Conservation (phyloP, 92 coral and sea anemone genomes). For the Blastomussa wellsi region DNA sequence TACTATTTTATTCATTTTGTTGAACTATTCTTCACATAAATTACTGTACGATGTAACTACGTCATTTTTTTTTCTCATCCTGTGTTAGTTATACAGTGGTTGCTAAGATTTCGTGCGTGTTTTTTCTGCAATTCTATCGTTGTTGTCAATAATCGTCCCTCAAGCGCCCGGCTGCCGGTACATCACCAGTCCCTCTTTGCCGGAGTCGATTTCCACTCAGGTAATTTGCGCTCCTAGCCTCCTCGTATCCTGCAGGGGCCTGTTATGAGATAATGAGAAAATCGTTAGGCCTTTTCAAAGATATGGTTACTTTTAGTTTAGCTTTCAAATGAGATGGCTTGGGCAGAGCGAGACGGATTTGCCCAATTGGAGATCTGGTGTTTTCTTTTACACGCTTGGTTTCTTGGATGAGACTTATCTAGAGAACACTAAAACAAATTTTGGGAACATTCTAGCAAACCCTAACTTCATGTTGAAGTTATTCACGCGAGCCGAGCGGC, state of each 20-base stretch:
- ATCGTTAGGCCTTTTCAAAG: not conserved
- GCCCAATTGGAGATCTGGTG: no score
- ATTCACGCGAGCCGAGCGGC: no score
- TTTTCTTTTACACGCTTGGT: no score
- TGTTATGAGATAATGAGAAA: not conserved
- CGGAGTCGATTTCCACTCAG: not conserved
- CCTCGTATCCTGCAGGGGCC: constrained; percentile 8
- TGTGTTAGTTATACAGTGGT: not conserved
- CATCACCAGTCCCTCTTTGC: not conserved
- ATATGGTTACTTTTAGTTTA: not conserved
- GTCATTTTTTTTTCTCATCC: not conserved
- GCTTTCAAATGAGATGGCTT: not conserved
- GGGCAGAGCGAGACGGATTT: not conserved
- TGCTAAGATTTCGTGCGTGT: not conserved
- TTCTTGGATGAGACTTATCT: not conserved
- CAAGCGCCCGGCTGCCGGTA: not conserved
- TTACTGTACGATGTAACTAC: not conserved
- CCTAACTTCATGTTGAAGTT: not conserved
- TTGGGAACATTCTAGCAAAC: not conserved
- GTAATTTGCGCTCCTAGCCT: constrained; percentile 3
- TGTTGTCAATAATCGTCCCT: not conserved
- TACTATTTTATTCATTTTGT: not conserved
- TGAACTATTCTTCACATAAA: not conserved
- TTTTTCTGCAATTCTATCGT: not conserved
- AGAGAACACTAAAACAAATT: not conserved